A percentile compares a stretch with the other conserved stretches of the same genome.
Evolutionary conservation across 2,888 invertebrate genomes (phyloP).

Genomic region (Idaea straminata): DNA sequence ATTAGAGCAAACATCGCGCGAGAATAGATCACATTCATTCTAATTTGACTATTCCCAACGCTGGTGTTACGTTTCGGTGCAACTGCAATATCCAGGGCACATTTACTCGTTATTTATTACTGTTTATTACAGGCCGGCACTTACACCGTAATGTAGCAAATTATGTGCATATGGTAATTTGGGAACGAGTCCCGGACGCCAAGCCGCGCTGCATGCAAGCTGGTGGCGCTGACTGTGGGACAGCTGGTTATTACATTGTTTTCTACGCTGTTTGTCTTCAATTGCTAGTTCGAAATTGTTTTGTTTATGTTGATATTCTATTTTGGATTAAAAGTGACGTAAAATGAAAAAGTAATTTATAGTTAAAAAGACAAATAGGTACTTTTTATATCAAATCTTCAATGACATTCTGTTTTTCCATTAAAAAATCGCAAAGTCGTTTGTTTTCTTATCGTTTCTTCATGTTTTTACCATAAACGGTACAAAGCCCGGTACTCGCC

Average conservation of each 20-base stretch:
- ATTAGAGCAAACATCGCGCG: conserved; percentile 22
- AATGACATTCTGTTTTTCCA: background rate
- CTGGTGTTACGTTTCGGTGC: conserved; percentile 31
- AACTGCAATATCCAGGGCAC: conserved; percentile 32
- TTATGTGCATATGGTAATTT: conserved; percentile 55
- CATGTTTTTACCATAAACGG: conserved; percentile 37
- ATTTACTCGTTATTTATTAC: conserved; percentile 54
- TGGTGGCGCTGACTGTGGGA: background rate
- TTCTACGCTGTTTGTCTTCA: conserved; percentile 3
- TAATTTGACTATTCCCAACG: conserved; percentile 40
- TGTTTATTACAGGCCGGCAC: conserved; percentile 44
- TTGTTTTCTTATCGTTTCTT: conserved; percentile 37
- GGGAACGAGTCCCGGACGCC: conserved; percentile 33
- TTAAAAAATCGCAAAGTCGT: background rate
- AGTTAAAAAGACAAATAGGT: background rate
- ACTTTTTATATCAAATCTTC: background rate
- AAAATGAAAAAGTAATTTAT: background rate
- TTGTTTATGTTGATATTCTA: conserved; percentile 2
- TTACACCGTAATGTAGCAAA: conserved; percentile 45
- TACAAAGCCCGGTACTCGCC: conserved; percentile 38
- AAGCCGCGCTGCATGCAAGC: background rate
- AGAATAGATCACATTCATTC: conserved; percentile 44
- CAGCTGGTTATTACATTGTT: conserved; percentile 3
- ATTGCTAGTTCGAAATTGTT: background rate
- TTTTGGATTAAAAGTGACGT: background rate